phyloP scores from a whole-genome alignment of 2,113 vertebrate genomes.

The Nyctereutes procyonoides region DNA sequence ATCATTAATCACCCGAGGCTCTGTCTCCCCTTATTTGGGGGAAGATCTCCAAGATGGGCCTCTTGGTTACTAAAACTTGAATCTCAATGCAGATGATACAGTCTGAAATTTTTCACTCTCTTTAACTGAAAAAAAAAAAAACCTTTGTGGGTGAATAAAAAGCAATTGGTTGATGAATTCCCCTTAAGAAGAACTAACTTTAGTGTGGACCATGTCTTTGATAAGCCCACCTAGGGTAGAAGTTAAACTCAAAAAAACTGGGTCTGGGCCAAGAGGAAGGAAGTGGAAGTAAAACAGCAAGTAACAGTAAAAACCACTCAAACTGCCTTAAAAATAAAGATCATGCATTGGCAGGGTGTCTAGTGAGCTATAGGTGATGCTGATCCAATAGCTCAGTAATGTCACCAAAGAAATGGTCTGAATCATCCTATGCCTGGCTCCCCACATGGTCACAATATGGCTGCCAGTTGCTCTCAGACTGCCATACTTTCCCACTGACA shows the following conservation, averaged over 20 bases:
- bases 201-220: neutral
- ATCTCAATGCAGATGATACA: neutral
- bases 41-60: neutral
- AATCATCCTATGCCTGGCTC: neutral
- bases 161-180: neutral
- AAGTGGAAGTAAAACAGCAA: neutral
- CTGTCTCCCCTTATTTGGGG: neutral
- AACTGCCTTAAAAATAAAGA: neutral
- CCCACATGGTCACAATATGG: neutral
- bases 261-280: neutral
- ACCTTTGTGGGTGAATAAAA: neutral
- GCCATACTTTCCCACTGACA: neutral
- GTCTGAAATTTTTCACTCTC: neutral
- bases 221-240: neutral
- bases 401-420: neutral
- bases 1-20: neutral
- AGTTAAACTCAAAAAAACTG: neutral
- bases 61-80: neutral
- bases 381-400: neutral
- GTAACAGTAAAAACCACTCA: neutral
- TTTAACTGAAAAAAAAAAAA: constrained; percentile 37
- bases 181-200: neutral
- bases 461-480: neutral
- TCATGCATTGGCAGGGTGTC: neutral
- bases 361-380: neutral